Evolutionary conservation across 2,113 vertebrate species (phyloP).

Genomic region (Poicephalus gulielmi): DNA sequence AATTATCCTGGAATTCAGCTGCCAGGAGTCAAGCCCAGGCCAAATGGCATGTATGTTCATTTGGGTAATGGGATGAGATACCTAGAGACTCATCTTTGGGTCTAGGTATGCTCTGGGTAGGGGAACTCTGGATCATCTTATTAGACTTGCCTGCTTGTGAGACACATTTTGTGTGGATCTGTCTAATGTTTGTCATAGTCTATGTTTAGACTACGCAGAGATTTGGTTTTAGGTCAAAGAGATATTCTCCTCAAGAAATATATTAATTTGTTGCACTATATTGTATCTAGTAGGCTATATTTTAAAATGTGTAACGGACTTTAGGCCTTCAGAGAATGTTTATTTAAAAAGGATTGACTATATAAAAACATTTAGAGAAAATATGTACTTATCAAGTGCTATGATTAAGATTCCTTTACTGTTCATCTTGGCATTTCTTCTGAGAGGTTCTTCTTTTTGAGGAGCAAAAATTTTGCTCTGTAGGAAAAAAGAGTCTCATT

Average conservation of each 20-base stretch:
- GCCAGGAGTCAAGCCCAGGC: not conserved
- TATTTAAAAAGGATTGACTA: not conserved
- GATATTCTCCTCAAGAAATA: not conserved
- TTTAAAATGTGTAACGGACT: not conserved
- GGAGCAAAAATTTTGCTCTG: not conserved
- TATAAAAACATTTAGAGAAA: not conserved
- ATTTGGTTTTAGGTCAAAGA: not conserved
- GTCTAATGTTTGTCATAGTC: not conserved
- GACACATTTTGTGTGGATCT: not conserved
- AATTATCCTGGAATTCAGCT: not conserved
- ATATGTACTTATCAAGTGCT: not conserved
- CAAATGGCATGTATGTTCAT: not conserved
- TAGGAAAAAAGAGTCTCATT: not conserved
- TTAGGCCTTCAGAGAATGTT: not conserved
- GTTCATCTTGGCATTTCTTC: not conserved
- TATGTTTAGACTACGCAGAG: not conserved
- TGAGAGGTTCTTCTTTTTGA: not conserved
- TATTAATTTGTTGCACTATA: not conserved
- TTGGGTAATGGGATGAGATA: not conserved
- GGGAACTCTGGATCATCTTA: not conserved
- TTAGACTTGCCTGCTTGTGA: not conserved
- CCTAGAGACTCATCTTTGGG: not conserved
- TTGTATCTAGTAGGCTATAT: not conserved
- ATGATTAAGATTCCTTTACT: not conserved
- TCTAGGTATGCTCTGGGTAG: not conserved